phyloP scores from a whole-genome alignment of 2,797 vertebrate species.

The Myotis myotis region DNA sequence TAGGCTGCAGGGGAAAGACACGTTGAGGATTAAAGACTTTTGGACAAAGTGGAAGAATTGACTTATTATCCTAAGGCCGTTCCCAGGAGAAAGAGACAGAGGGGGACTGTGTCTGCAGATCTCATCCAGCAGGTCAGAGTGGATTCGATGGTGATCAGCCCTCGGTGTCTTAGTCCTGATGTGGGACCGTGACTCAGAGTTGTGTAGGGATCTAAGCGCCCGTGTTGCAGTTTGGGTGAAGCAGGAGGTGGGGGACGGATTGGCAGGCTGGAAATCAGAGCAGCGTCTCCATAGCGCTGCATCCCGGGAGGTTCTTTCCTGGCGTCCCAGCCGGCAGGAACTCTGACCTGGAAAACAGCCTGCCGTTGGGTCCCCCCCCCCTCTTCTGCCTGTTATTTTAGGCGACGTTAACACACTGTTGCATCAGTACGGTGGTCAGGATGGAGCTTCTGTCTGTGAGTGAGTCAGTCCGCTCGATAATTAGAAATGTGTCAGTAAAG shows the following conservation, averaged over 20 bases:
- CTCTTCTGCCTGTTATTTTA: background rate
- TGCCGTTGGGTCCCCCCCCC: background rate
- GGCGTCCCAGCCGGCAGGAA: background rate
- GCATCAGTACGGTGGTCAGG: background rate
- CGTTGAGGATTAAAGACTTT: conserved; percentile 59
- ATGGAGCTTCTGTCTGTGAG: background rate
- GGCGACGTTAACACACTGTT: background rate
- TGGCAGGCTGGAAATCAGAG: background rate
- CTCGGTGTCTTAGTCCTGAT: background rate
- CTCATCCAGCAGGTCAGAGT: background rate
- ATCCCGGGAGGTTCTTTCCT: background rate
- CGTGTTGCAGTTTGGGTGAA: background rate
- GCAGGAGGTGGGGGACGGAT: background rate
- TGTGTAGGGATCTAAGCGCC: background rate
- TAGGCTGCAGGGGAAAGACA: conserved; percentile 30
- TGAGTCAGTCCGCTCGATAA: background rate
- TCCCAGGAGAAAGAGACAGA: background rate
- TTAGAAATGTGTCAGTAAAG: background rate
- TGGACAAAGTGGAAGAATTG: conserved; percentile 22
- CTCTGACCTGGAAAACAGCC: background rate
- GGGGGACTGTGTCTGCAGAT: background rate
- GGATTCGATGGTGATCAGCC: no score
- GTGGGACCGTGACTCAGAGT: background rate
- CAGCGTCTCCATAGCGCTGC: background rate
- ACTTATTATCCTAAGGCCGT: conserved; percentile 47